A percentile compares a stretch with the other conserved stretches of the same genome.
Conservation (phyloP, 2,888 invertebrate species). For the Amblyjoppa fuscipennis region DNA sequence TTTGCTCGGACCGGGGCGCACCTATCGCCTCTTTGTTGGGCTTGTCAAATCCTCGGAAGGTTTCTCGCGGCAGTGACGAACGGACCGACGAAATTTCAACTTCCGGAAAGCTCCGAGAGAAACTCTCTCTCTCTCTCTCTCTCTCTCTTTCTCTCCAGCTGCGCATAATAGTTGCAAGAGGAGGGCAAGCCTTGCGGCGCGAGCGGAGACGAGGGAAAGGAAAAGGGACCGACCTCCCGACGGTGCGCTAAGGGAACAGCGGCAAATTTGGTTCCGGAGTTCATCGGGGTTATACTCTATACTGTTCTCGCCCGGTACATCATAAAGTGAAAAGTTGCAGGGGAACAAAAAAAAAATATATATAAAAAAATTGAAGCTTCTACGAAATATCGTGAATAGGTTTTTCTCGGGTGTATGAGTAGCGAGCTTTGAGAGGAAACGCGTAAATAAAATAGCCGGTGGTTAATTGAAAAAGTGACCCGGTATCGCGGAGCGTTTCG, state of each 20-base stretch:
- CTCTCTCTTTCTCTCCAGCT: not conserved
- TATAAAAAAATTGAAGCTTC: not conserved
- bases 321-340: not conserved
- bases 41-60: slow-evolving; percentile 45
- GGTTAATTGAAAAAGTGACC: slow-evolving; percentile 45
- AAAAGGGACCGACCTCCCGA: not conserved
- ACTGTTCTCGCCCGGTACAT: not conserved
- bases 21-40: slow-evolving; percentile 46
- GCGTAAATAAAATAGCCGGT: slow-evolving; percentile 45
- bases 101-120: slow-evolving; percentile 32
- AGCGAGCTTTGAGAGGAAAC: slow-evolving; percentile 20
- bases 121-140: not conserved
- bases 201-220: not conserved
- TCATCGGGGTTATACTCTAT: slow-evolving; percentile 29
- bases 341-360: not conserved
- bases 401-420: slow-evolving; percentile 10
- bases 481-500: slow-evolving; percentile 1
- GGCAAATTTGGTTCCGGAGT: slow-evolving; percentile 12
- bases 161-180: not conserved
- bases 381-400: slow-evolving; percentile 17
- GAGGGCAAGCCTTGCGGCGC: slow-evolving; percentile 14
- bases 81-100: slow-evolving; percentile 40
- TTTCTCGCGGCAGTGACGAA: slow-evolving; percentile 27
- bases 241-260: not conserved
- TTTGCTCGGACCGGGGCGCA: slow-evolving; percentile 20